phyloP scores from a whole-genome alignment of 2,888 invertebrate genomes.

The Celastrina argiolus region DNA sequence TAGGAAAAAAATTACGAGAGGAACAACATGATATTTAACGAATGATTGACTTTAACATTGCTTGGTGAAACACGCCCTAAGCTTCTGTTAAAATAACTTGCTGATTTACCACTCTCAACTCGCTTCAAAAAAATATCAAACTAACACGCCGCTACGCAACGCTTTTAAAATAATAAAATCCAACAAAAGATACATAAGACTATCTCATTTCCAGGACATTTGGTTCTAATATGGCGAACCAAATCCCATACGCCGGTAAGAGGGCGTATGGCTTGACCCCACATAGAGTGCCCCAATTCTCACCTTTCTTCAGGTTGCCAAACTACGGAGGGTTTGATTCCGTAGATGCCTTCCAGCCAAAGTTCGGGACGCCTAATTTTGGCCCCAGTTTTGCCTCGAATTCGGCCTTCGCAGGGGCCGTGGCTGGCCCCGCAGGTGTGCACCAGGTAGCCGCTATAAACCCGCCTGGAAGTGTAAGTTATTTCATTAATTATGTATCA shows the following conservation, averaged over 20 bases:
- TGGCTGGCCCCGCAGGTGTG: slow-evolving; percentile 71
- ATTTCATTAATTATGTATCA: neutral
- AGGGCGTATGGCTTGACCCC: neutral
- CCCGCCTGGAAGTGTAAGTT: slow-evolving; percentile 79
- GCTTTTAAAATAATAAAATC: neutral
- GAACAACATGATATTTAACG: too few relatives aligned
- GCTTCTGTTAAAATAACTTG: too few relatives aligned
- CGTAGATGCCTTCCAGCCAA: slow-evolving; percentile 31
- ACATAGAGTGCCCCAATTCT: slow-evolving; percentile 51
- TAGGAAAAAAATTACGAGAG: too few relatives aligned
- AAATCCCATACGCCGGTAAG: slow-evolving; percentile 37
- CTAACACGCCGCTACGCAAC: neutral
- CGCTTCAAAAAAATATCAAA: neutral
- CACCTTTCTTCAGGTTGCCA: slow-evolving; percentile 55
- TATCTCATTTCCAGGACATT: slow-evolving; percentile 55
- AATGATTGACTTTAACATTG: too few relatives aligned
- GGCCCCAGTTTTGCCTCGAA: slow-evolving; percentile 33
- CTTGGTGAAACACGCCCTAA: too few relatives aligned
- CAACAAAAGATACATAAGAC: slow-evolving; percentile 24
- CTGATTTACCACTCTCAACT: too few relatives aligned
- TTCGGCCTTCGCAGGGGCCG: slow-evolving; percentile 73
- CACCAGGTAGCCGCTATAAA: slow-evolving; percentile 78
- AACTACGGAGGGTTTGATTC: slow-evolving; percentile 36
- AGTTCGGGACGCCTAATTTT: slow-evolving; percentile 24
- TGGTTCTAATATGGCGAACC: slow-evolving; percentile 50